Conservation (phyloP, 2,113 vertebrate genomes). For the Tetraodon nigroviridis region DNA sequence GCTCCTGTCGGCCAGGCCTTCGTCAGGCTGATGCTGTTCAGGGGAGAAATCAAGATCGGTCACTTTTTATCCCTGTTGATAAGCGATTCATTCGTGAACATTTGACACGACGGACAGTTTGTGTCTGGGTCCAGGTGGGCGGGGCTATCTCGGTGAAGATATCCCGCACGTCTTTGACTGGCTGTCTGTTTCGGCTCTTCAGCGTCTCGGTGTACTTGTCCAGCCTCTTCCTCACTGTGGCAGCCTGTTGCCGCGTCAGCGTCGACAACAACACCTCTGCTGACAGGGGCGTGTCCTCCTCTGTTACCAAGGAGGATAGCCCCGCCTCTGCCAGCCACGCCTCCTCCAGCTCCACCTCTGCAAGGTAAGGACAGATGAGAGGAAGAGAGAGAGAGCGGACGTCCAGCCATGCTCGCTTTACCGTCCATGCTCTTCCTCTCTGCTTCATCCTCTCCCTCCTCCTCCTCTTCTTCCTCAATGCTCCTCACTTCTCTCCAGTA, state of each 20-base stretch:
- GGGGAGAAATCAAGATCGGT: background rate
- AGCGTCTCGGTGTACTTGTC: slow-evolving; percentile 90
- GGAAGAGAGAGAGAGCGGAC: background rate
- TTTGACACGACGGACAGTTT: background rate
- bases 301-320: slow-evolving; percentile 82
- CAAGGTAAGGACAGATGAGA: slow-evolving; percentile 10
- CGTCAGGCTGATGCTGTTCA: slow-evolving; percentile 22
- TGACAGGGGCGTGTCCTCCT: slow-evolving; percentile 72
- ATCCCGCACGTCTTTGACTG: slow-evolving; percentile 85
- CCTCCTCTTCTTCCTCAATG: slow-evolving; percentile 50
- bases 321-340: slow-evolving; percentile 93
- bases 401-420: slow-evolving; percentile 10
- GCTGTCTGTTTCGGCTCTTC: slow-evolving; percentile 82
- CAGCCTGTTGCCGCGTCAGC: slow-evolving; percentile 85
- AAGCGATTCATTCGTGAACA: background rate
- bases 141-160: slow-evolving; percentile 83
- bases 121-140: background rate
- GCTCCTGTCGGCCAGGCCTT: slow-evolving; percentile 33
- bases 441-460: slow-evolving; percentile 47
- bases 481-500: slow-evolving; percentile 62
- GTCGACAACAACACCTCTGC: slow-evolving; percentile 89
- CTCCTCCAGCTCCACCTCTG: slow-evolving; percentile 89
- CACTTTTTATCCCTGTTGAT: background rate
- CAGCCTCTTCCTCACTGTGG: slow-evolving; percentile 86
- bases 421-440: slow-evolving; percentile 58